Evolutionary conservation across 1,140 invertebrate species (phyloP).

Genomic region (Drosophila azteca): DNA sequence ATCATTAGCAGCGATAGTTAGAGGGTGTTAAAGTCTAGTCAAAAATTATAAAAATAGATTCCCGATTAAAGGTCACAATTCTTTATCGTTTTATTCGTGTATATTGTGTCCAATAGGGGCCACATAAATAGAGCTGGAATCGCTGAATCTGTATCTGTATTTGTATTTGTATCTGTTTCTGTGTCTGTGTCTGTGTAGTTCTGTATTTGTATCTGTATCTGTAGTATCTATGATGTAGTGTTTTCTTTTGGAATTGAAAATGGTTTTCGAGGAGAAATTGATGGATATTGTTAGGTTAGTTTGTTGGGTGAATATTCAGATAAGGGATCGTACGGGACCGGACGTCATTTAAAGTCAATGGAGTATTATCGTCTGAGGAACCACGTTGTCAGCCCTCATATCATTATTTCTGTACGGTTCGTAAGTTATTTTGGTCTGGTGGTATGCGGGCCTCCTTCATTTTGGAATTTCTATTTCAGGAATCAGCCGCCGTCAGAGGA

Average conservation of each 20-base stretch:
- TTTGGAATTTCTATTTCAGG: slow-evolving; percentile 74
- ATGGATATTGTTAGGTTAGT: background rate
- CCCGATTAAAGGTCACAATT: slow-evolving; percentile 24
- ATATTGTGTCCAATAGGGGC: slow-evolving; percentile 17
- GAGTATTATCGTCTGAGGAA: too few species aligned
- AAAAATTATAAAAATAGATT: slow-evolving; percentile 55
- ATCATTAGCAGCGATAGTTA: slow-evolving; percentile 57
- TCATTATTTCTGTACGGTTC: slow-evolving; percentile 37
- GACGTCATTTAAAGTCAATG: too few species aligned
- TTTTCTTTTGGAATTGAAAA: too few species aligned
- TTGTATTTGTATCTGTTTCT: too few species aligned
- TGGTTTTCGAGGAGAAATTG: background rate
- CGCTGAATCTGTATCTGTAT: too few species aligned
- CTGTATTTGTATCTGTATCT: too few species aligned
- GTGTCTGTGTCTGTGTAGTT: too few species aligned
- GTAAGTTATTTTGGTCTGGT: slow-evolving; percentile 5
- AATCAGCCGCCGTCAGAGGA: slow-evolving; percentile 46
- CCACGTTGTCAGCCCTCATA: too few species aligned
- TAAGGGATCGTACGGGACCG: too few species aligned
- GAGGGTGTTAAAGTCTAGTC: slow-evolving; percentile 38
- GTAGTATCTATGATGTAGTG: too few species aligned
- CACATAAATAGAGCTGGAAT: too few species aligned
- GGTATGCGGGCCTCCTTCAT: slow-evolving; percentile 47
- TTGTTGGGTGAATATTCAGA: too few species aligned
- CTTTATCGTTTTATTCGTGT: slow-evolving; percentile 13